Conservation (phyloP, 2,113 vertebrate species). For the Romanogobio albipinnatus region DNA sequence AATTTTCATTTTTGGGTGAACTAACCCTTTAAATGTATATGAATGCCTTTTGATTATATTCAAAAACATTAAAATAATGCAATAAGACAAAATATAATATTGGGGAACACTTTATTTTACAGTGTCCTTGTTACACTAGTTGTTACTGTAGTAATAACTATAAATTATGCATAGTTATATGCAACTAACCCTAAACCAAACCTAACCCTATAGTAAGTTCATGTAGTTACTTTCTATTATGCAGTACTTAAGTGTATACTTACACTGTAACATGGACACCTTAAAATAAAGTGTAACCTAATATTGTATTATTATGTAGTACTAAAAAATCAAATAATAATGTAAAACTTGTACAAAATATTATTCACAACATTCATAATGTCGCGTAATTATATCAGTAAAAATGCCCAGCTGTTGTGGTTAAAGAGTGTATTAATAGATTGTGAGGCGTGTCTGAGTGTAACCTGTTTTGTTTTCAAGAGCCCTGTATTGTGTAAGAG, state of each 20-base stretch:
- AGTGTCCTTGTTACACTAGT: too few species aligned
- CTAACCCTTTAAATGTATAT: not conserved
- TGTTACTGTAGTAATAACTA: too few species aligned
- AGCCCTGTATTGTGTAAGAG: constrained; percentile 25
- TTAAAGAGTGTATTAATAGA: not conserved
- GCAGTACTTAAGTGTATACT: too few species aligned
- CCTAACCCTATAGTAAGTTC: too few species aligned
- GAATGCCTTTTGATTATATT: not conserved
- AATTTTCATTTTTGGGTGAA: too few species aligned
- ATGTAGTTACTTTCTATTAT: too few species aligned
- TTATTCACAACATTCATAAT: not conserved
- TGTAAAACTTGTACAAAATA: not conserved
- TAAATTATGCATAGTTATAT: too few species aligned
- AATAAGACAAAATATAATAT: not conserved
- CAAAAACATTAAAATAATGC: not conserved
- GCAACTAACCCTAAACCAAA: too few species aligned
- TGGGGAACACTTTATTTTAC: too few species aligned
- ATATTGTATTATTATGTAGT: too few species aligned
- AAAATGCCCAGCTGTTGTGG: not conserved
- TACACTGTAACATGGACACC: too few species aligned
- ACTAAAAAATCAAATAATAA: not conserved
- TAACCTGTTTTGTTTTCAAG: constrained; percentile 26
- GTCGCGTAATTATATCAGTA: not conserved
- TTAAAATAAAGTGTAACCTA: too few species aligned
- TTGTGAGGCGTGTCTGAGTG: not conserved